phyloP scores from a whole-genome alignment of 1,140 invertebrate species.

The Orchesella cincta region DNA sequence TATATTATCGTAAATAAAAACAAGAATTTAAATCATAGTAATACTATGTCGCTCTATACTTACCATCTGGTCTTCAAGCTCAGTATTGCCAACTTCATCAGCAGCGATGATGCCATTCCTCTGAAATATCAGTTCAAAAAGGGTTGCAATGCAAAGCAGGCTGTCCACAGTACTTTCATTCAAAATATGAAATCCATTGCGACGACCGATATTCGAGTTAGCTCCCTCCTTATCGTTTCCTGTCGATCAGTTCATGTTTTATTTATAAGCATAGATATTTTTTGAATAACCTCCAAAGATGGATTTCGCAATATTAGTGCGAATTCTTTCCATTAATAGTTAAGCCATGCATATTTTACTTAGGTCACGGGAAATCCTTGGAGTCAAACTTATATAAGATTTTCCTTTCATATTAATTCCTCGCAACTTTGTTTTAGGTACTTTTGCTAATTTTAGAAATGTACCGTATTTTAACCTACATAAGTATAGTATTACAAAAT shows the following conservation, averaged over 20 bases:
- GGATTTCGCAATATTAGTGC: not conserved
- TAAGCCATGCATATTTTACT: not conserved
- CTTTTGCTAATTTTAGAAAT: too few species aligned
- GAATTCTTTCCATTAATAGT: not conserved
- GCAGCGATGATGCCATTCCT: not conserved
- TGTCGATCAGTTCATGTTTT: constrained; percentile 24
- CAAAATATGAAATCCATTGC: not conserved
- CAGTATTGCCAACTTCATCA: not conserved
- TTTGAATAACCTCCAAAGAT: not conserved
- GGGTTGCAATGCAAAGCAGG: not conserved
- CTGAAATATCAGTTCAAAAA: not conserved
- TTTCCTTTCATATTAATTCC: too few species aligned
- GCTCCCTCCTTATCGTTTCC: constrained; percentile 12
- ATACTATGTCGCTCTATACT: not conserved
- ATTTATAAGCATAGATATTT: not conserved
- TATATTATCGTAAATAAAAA: not conserved
- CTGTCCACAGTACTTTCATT: not conserved
- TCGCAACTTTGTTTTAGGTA: too few species aligned
- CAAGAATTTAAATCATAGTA: not conserved
- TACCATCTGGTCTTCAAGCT: not conserved
- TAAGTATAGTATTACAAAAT: not conserved
- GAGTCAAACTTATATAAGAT: too few species aligned
- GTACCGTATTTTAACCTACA: too few species aligned
- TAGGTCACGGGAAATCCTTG: too few species aligned
- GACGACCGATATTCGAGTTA: not conserved